phyloP scores from a whole-genome alignment of 2,888 invertebrate species.

The Meganola albula region DNA sequence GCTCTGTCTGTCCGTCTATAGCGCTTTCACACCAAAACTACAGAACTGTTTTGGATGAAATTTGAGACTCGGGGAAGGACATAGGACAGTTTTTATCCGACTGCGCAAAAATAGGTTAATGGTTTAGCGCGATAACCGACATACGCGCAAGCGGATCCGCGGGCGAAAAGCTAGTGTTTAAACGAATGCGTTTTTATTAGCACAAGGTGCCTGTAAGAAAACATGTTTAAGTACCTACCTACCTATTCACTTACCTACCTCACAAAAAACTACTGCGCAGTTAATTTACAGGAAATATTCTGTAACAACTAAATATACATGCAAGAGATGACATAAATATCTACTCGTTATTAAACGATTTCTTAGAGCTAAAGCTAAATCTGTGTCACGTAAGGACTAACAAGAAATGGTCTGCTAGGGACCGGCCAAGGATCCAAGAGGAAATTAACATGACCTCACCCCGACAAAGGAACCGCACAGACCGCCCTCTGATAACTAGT shows the following conservation, averaged over 20 bases:
- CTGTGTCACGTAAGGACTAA: conserved; percentile 33
- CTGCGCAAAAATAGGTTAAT: no score
- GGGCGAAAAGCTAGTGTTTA: conserved; percentile 41
- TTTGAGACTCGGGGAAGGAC: no score
- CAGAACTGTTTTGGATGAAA: no score
- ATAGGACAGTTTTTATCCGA: no score
- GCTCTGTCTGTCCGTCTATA: no score
- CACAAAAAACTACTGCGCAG: conserved; percentile 50
- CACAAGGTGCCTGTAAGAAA: conserved; percentile 40
- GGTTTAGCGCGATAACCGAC: no score
- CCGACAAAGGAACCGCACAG: conserved; percentile 14
- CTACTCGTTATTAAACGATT: conserved; percentile 26
- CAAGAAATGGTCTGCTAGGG: conserved; percentile 21
- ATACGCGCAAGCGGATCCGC: no score
- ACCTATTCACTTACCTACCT: conserved; percentile 35
- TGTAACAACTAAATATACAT: conserved; percentile 34
- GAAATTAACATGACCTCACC: conserved; percentile 33
- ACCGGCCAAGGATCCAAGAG: conserved; percentile 23
- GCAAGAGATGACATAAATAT: conserved; percentile 21
- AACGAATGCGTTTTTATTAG: conserved; percentile 47
- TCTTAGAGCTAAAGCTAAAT: conserved; percentile 28
- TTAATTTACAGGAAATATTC: conserved; percentile 45
- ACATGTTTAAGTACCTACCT: no score
- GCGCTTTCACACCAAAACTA: no score
- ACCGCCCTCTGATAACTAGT: conserved; percentile 19